Base-by-base conservation (phyloP, 2,113 vertebrate genomes). In the Thamnophis sirtalis region DNA sequence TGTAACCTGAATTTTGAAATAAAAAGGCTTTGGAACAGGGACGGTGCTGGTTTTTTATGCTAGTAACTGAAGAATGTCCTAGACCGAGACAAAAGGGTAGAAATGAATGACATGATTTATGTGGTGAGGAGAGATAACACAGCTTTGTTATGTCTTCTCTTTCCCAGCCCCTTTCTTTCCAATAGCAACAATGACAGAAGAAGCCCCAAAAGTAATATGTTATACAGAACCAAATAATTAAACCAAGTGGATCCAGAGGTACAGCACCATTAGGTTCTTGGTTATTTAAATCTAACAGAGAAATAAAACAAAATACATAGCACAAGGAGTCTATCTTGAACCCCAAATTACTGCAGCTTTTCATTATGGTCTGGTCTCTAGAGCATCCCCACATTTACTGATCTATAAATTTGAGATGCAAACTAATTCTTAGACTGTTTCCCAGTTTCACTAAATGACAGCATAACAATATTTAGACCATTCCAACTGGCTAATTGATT, bases 1-100 rank as follows among this genome's bases (percentile, higher is more conserved):
- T 26, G 50, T 26, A 48, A 51, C 50, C 24, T 56, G 3, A 92
- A 88, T 84, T 91, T 54, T 26, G 89, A 91, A 90, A 94, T 89
- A 80, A 89, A 93, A 93, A 33, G 73, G 33, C 85, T 38, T 33
- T 85, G 89, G 90, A 15, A 51, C 0, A 6, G 58, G 54, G 60
- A 92, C 50, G 5, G 73, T 43, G 73, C 43, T n/a, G 4, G 89
- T 51, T 3, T 87, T 73, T 55, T 56, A 26, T 38, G 13, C 68
- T 86, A 73, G 49, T 60, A 88, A 87, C 84, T 55, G 87, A 55
- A 92, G 88, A 48, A 56, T 50, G 73, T 4, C 0, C 24, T 38
- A 28, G 9, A 89, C 0, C 21, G 19, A 11, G 9, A 89, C 91
- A 84, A 93, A 91, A 94, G 10, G 33, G 0, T 24, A 55, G 68